Conservation (phyloP, 2,888 invertebrate genomes). For the Syrphus vitripennis region DNA sequence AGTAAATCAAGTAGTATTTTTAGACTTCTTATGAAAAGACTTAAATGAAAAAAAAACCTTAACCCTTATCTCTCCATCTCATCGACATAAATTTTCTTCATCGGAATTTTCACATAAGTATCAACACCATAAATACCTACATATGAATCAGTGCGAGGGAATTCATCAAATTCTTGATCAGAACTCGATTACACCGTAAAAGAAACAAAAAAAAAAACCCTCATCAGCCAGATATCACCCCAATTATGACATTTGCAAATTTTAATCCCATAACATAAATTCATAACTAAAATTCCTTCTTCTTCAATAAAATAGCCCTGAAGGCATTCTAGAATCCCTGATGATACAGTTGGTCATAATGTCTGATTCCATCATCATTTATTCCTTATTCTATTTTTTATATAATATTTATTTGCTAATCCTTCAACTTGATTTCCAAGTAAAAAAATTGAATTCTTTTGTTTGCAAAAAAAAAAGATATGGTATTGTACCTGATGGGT, state of each 20-base stretch:
- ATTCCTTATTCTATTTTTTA: neutral
- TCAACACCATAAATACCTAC: slow-evolving; percentile 2
- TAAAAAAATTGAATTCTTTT: slow-evolving; percentile 19
- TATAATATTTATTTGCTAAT: slow-evolving; percentile 69
- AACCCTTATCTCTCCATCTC: slow-evolving; percentile 13
- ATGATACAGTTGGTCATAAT: neutral
- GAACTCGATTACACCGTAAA: slow-evolving; percentile 42
- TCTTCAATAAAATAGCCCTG: neutral
- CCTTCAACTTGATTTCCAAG: slow-evolving; percentile 67
- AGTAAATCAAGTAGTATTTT: no score
- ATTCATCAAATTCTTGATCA: slow-evolving; percentile 26
- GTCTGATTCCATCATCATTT: slow-evolving; percentile 20
- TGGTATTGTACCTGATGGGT: slow-evolving; percentile 41
- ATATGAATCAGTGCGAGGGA: neutral
- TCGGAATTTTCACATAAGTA: slow-evolving; percentile 53
- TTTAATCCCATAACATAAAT: slow-evolving; percentile 59
- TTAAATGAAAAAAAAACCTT: neutral
- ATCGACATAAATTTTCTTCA: neutral
- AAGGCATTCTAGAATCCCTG: neutral
- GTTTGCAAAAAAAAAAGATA: slow-evolving; percentile 18
- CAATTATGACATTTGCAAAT: slow-evolving; percentile 71
- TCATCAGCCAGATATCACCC: slow-evolving; percentile 68
- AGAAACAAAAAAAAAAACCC: slow-evolving; percentile 34
- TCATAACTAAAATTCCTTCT: neutral
- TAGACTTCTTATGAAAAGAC: no score